These are phyloP conservation scores for Drosophila seguyi DNA, from an alignment of 1,140 invertebrate species.

Conservation along the genomic window DNA sequence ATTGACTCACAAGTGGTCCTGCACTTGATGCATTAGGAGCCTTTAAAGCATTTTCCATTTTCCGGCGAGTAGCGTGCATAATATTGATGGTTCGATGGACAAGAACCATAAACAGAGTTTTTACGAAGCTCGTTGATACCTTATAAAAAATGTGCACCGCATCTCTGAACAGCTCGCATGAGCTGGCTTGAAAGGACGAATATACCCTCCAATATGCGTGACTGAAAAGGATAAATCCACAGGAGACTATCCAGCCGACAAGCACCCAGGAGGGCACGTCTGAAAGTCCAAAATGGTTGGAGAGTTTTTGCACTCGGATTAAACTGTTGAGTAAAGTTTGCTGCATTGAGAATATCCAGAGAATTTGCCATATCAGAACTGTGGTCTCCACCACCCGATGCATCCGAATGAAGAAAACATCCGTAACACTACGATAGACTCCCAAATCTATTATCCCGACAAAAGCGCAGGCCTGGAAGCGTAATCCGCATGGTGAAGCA, in stretches of 20 bases:
- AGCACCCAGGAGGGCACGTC: not conserved
- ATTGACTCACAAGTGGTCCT: not conserved
- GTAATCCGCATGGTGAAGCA: not conserved
- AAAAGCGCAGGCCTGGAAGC: not conserved
- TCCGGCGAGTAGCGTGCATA: not conserved
- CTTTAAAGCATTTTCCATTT: not conserved
- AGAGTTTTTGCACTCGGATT: not conserved
- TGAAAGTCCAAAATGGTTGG: not conserved
- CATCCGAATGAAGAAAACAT: not conserved
- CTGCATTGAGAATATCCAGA: not conserved
- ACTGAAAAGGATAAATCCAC: no score
- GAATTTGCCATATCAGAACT: not conserved
- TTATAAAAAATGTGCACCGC: not conserved
- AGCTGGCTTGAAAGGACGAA: rapidly evolving
- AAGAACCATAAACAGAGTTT: not conserved
- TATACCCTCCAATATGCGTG: not conserved
- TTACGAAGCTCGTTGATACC: not conserved
- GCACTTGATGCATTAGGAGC: no score
- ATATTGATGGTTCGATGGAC: not conserved
- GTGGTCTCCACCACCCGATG: not conserved
- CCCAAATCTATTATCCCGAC: rapidly evolving
- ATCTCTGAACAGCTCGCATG: no score
- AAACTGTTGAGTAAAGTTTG: not conserved
- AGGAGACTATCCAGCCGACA: not conserved
- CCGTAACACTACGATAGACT: not conserved